Conservation (phyloP, 2,888 invertebrate genomes). For the Chironomus riparius region DNA sequence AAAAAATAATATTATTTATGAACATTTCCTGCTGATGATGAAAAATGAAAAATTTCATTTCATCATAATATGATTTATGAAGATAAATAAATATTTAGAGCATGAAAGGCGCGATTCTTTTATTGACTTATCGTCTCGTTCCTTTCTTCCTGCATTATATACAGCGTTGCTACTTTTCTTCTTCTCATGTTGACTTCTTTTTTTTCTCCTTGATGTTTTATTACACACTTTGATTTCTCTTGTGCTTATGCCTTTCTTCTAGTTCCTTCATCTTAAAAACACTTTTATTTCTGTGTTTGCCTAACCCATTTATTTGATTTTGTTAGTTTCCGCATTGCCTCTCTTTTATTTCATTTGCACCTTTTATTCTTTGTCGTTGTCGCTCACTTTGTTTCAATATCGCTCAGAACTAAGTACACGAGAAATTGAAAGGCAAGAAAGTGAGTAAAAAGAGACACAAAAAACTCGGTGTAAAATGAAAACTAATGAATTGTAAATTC, state of each 20-base stretch:
- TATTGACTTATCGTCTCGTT: background rate
- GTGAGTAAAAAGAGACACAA: too few species aligned
- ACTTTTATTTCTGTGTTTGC: background rate
- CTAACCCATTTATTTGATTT: background rate
- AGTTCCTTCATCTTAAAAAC: too few species aligned
- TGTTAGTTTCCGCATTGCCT: background rate
- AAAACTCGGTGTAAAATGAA: background rate
- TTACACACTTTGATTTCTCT: too few species aligned
- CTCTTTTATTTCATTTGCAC: background rate
- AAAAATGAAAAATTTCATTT: background rate
- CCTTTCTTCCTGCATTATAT: background rate
- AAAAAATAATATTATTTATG: background rate
- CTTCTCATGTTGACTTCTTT: background rate
- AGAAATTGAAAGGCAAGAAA: too few species aligned
- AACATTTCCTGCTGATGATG: background rate
- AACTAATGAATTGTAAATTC: slow-evolving; percentile 23
- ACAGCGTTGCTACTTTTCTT: background rate
- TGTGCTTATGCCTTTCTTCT: too few species aligned
- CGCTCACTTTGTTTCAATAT: too few species aligned
- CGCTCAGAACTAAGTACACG: too few species aligned
- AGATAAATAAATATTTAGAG: slow-evolving; percentile 6
- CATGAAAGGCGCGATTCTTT: background rate
- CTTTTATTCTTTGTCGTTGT: background rate
- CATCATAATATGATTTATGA: slow-evolving; percentile 3
- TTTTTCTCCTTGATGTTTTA: background rate